Evolutionary conservation across 2,888 invertebrate genomes (phyloP).

Genomic region (Drosophila demipolita): DNA sequence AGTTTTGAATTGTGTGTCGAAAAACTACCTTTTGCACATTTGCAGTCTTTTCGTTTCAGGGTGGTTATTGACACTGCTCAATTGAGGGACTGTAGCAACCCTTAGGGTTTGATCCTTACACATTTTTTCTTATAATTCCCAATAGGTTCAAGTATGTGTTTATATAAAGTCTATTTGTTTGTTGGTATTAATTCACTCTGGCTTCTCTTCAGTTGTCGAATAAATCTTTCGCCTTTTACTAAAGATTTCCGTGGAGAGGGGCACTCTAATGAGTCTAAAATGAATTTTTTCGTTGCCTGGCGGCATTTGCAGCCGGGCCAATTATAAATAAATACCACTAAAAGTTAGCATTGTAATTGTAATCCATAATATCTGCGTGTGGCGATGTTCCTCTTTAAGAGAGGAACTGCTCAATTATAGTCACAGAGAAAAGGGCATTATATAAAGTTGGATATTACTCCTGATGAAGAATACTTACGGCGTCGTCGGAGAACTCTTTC

Average conservation of each 20-base stretch:
- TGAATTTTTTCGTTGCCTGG: slow-evolving; percentile 6
- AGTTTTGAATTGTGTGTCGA: no score
- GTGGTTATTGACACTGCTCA: no score
- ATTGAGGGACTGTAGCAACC: no score
- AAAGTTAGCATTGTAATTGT: rapidly evolving
- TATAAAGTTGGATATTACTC: no score
- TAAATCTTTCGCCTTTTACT: slow-evolving; percentile 49
- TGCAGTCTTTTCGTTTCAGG: no score
- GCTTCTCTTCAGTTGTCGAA: slow-evolving; percentile 43
- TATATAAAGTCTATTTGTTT: background rate
- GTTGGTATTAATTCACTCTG: background rate
- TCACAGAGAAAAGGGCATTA: no score
- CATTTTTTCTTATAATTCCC: background rate
- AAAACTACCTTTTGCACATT: no score
- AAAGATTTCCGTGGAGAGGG: slow-evolving; percentile 49
- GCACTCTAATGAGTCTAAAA: slow-evolving; percentile 40
- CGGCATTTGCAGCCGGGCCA: slow-evolving; percentile 6
- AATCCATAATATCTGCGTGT: background rate
- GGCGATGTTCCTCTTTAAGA: no score
- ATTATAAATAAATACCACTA: slow-evolving; percentile 14
- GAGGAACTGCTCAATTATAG: no score
- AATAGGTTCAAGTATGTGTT: background rate
- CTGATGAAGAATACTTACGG: no score
- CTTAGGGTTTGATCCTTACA: no score
- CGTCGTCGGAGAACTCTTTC: no score